Evolutionary conservation across 2,113 vertebrate species (phyloP).

Genomic region (Lophotis ruficrista): DNA sequence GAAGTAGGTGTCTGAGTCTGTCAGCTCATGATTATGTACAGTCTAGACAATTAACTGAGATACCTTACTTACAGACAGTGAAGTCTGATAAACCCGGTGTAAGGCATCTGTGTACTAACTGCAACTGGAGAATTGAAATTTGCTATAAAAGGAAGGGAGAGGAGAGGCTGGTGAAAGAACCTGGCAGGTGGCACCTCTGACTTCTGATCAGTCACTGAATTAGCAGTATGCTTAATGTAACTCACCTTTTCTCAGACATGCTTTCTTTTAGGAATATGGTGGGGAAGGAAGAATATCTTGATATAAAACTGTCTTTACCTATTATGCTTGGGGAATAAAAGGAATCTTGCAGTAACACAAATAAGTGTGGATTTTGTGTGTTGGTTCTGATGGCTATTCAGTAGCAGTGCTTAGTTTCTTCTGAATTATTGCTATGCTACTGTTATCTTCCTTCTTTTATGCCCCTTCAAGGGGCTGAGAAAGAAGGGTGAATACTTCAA

Average conservation of each 20-base stretch:
- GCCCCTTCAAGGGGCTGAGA: background rate
- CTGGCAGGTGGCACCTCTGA: background rate
- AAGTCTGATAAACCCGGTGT: rapidly evolving
- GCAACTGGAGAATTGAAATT: background rate
- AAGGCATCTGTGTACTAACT: background rate
- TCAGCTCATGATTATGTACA: background rate
- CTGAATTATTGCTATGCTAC: background rate
- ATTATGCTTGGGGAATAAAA: background rate
- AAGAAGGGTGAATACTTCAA: background rate
- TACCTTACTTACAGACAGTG: background rate
- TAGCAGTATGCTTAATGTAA: background rate
- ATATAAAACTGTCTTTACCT: background rate
- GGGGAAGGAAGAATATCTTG: background rate
- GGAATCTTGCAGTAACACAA: background rate
- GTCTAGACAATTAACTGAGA: background rate
- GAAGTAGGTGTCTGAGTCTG: background rate
- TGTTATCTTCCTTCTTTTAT: background rate
- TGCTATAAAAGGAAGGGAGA: background rate
- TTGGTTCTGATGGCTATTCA: background rate
- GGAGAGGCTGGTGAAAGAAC: background rate
- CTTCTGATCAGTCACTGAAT: background rate
- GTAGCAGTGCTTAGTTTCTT: background rate
- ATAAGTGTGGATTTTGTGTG: background rate
- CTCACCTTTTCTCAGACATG: background rate
- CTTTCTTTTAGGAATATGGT: background rate